Evolutionary conservation across 2,113 vertebrate genomes (phyloP), one percentile per base, ranked within the genome.

Genomic region (Muscicapa adusta): DNA sequence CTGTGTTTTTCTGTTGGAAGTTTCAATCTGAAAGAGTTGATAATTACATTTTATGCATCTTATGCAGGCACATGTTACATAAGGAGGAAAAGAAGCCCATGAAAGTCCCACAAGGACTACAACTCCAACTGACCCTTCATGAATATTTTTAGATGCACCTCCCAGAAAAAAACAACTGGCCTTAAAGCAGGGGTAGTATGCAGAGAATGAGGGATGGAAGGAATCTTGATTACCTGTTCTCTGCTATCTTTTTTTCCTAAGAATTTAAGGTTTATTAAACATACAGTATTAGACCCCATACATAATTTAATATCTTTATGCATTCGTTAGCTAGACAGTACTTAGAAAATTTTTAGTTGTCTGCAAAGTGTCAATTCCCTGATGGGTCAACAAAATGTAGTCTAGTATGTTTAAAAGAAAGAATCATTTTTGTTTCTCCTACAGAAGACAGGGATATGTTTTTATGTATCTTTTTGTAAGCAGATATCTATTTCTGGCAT

Each of bases 241-340:
- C 5, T 75, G 16, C 9, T 80, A 2, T 62, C 2, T 38, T 68
- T 85, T 85, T 78, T 67, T 50, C 8, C 8, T 9, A 53, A 68
- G 7, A 88, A 54, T 67, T 71, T 43, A 36, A 38, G 10, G 4
- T 25, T 66, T 70, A 43, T 71, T 63, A 40, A 38, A 74, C 13
- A 67, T 75, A 29, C 19, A 31, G 1, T 63, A 10, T 68, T 71
- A 14, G 9, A 57, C 6, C 34, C 67, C 38, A 34, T 60, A 40
- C 6, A 25, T 18, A 34, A 48, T 50, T 71, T 47, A 61, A 18
- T 76, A 60, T 45, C 10, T 75, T 51, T 20, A 29, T 48, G 25
- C 9, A 34, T 58, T 76, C 34, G 25, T 20, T 65, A 34, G 7
- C 29, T 70, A 42, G 26, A 72, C 36, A 0, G 0, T 36, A 51